phyloP scores from a whole-genome alignment of 2,888 invertebrate genomes.

The Urechis unicinctus region DNA sequence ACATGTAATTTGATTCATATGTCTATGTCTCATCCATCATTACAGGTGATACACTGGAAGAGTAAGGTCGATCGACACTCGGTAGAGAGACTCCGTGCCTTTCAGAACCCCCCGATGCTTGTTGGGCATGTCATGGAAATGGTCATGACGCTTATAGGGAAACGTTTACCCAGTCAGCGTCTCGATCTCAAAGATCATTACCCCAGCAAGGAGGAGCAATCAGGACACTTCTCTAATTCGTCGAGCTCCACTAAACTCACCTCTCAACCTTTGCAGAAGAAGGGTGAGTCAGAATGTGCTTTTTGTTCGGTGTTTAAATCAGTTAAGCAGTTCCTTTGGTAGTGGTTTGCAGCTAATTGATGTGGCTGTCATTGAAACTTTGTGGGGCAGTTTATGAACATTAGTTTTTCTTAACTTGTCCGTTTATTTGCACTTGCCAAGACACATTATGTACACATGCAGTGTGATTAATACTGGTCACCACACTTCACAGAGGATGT shows the following conservation, averaged over 20 bases:
- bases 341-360: too few relatives aligned
- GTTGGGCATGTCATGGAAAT: constrained; percentile 51
- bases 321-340: too few relatives aligned
- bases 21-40: neutral
- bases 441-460: too few relatives aligned
- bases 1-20: neutral
- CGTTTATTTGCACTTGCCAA: neutral
- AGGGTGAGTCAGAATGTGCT: too few relatives aligned
- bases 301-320: too few relatives aligned
- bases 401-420: neutral
- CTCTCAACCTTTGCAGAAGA: constrained; percentile 21
- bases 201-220: constrained; percentile 34
- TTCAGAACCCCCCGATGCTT: constrained; percentile 44
- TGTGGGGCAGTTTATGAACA: neutral
- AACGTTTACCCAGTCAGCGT: constrained; percentile 30
- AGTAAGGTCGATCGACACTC: constrained; percentile 43
- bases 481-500: too few relatives aligned
- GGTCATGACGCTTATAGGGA: constrained; percentile 49
- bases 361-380: too few relatives aligned
- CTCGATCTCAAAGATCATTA: constrained; percentile 12
- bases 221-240: constrained; percentile 43
- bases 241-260: constrained; percentile 38
- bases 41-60: constrained; percentile 44
- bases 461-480: too few relatives aligned
- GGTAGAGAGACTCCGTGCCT: constrained; percentile 43